Percentiles rank a stretch among this genome's conserved stretches.
Evolutionary conservation across 2,797 vertebrate species (phyloP).

Genomic region (Protosalanx chinensis): DNA sequence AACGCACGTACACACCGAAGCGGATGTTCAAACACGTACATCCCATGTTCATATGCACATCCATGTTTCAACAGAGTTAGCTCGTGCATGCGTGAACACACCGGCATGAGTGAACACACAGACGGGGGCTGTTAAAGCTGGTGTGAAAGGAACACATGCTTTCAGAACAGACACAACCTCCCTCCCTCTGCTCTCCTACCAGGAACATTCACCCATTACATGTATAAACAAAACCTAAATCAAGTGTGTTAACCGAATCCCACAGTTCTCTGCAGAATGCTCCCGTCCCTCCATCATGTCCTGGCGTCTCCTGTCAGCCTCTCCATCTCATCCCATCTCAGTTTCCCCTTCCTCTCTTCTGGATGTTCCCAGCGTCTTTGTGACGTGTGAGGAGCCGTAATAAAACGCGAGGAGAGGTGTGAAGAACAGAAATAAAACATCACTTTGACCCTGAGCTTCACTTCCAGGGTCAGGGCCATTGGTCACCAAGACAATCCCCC

Average conservation of each 20-base stretch:
- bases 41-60: too few species aligned
- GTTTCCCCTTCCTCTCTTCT: neutral
- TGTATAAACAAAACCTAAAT: neutral
- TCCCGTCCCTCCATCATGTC: neutral
- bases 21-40: too few species aligned
- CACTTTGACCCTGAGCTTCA: constrained; percentile 41
- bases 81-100: neutral
- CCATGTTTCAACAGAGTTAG: too few species aligned
- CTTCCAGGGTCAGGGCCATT: constrained; percentile 41
- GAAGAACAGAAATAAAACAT: constrained; percentile 44
- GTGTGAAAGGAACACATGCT: too few species aligned
- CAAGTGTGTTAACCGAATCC: neutral
- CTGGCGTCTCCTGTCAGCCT: neutral
- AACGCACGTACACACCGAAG: neutral
- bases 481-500: constrained; percentile 39
- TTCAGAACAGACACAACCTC: neutral
- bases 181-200: too few species aligned
- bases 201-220: neutral
- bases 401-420: too few species aligned
- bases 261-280: neutral
- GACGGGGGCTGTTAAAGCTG: too few species aligned
- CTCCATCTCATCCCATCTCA: neutral
- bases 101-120: neutral
- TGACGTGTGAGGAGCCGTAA: constrained; percentile 34
- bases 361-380: neutral